These are phyloP conservation scores for Mythimna pallens DNA, from an alignment of 2,888 invertebrate species.

Conservation along the genomic window DNA sequence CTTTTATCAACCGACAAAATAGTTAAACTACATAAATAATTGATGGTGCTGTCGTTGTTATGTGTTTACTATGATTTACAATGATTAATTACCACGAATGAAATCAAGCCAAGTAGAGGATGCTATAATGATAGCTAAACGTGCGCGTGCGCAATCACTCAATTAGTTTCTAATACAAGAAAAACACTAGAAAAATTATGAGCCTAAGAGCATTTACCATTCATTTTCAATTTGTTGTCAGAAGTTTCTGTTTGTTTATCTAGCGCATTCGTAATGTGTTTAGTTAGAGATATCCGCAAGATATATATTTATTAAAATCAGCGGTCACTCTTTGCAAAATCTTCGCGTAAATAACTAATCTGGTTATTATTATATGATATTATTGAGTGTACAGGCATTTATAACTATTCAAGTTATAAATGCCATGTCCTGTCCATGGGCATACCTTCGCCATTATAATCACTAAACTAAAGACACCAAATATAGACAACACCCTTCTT, in stretches of 20 bases:
- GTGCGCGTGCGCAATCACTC: constrained; percentile 56
- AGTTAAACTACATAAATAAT: constrained; percentile 12
- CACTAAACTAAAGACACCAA: background rate
- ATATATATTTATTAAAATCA: background rate
- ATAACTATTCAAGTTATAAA: constrained; percentile 1
- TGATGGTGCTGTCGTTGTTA: constrained; percentile 20
- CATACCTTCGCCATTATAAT: background rate
- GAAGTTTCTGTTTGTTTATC: constrained; percentile 20
- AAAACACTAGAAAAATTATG: constrained; percentile 18
- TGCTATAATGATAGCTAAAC: constrained; percentile 46
- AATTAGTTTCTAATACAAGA: constrained; percentile 50
- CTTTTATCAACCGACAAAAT: constrained; percentile 17
- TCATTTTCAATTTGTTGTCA: constrained; percentile 12
- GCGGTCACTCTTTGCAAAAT: background rate
- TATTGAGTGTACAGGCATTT: background rate
- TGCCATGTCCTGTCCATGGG: background rate
- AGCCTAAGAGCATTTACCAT: constrained; percentile 5
- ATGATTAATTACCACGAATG: constrained; percentile 15
- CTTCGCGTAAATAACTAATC: background rate
- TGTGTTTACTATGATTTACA: constrained; percentile 28
- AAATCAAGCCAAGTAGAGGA: constrained; percentile 51
- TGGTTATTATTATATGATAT: background rate
- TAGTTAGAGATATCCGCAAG: constrained; percentile 8
- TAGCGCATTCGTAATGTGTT: background rate
- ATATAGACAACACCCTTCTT: background rate